Percentiles rank a stretch among this genome's conserved stretches.
phyloP scores from a whole-genome alignment of 2,113 vertebrate genomes.

The Deroptyus accipitrinus region DNA sequence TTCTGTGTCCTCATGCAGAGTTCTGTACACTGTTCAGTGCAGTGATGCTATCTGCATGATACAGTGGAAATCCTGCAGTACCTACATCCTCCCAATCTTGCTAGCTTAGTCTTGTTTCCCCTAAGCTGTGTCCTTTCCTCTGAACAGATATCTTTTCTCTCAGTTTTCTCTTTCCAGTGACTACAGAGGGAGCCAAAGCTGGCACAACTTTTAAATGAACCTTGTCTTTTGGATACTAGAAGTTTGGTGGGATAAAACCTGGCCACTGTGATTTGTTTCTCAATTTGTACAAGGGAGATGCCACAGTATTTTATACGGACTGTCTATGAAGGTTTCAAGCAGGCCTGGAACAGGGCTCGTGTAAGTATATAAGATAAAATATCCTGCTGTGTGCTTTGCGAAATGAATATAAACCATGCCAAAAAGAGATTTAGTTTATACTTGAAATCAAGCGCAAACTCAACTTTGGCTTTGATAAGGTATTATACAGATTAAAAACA shows the following conservation, averaged over 20 bases:
- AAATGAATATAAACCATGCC: neutral
- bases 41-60: neutral
- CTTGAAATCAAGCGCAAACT: neutral
- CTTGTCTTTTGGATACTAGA: neutral
- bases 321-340: neutral
- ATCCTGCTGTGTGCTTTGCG: neutral
- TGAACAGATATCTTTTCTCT: neutral
- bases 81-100: neutral
- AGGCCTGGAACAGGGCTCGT: neutral
- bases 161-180: neutral
- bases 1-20: accelerated
- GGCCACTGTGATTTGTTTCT: neutral
- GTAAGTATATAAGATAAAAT: neutral
- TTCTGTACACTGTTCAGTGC: neutral
- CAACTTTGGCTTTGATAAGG: neutral
- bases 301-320: neutral
- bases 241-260: neutral
- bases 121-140: neutral
- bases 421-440: neutral
- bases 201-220: neutral
- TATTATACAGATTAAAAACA: neutral
- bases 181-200: neutral
- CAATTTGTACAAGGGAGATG: neutral
- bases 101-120: neutral
- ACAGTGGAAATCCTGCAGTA: neutral